Percentiles rank a stretch among this genome's conserved stretches.
Conservation (phyloP, 2,113 vertebrate genomes). For the Corythoichthys intestinalis region DNA sequence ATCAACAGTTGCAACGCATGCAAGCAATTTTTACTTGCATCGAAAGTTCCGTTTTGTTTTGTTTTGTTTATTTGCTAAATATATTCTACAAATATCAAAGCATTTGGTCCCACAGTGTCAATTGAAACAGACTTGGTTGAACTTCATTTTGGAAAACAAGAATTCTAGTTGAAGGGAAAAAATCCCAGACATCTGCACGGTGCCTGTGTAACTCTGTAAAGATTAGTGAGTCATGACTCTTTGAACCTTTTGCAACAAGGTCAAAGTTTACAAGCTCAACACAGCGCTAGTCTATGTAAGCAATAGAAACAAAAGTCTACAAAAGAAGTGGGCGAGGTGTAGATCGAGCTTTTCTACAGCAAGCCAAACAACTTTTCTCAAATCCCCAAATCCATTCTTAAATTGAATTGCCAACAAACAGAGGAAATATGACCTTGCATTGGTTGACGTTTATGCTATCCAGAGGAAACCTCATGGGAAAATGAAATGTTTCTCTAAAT, state of each 20-base stretch:
- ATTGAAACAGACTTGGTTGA: constrained; percentile 18
- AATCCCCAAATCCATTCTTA: constrained; percentile 41
- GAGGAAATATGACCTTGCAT: constrained; percentile 49
- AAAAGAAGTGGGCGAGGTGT: constrained; percentile 20
- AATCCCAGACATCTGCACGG: constrained; percentile 24
- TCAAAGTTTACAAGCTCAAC: constrained; percentile 59
- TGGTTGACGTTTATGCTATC: constrained; percentile 36
- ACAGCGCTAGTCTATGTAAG: constrained; percentile 42
- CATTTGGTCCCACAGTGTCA: not conserved
- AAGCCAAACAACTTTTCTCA: constrained; percentile 36
- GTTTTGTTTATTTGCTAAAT: no score
- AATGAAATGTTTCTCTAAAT: constrained; percentile 23
- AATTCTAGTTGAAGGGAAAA: constrained; percentile 33
- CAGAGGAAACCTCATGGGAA: constrained; percentile 35
- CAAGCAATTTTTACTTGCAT: not conserved
- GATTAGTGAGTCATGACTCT: constrained; percentile 54
- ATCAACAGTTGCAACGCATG: not conserved
- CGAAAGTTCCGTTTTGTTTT: not conserved
- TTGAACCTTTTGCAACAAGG: constrained; percentile 56
- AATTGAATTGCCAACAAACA: constrained; percentile 53
- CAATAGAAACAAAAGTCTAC: constrained; percentile 37
- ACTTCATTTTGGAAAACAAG: constrained; percentile 38
- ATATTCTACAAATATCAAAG: not conserved
- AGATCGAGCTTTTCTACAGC: constrained; percentile 33
- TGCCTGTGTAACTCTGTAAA: constrained; percentile 42